Base-by-base conservation (phyloP, 92 coral and sea anemone genomes). In the Parazoanthus atlanticus region DNA sequence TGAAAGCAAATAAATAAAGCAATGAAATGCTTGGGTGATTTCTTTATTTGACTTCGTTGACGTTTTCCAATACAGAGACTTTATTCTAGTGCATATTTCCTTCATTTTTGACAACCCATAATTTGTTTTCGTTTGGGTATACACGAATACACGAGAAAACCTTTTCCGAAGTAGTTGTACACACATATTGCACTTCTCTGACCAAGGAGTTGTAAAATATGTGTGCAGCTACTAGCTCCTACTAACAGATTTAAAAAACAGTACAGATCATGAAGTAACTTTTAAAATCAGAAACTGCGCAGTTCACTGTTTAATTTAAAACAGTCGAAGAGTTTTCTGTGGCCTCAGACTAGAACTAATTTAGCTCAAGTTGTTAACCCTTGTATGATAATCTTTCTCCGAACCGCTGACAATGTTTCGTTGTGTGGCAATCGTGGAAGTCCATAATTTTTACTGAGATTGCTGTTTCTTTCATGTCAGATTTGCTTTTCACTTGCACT, bases 401-500 rank as follows among this genome's bases (percentile, higher is more conserved):
- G 10, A 52, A 52, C 58, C 21, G 3, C 21, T 52, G 19, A 15
- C 58, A 15, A 52, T 32, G 25, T 15, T 19, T 21, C 58, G 6
- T 11, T 30, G 36, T 6, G 8, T 43, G 56, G 1, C 21, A 6
- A 2, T 43, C n/a, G 1, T 34, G 31, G 21, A 33, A 29, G 66
- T 79, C 31, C 5, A 12, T 41, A 29, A 26, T 1, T 9, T 13
- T 43, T 16, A 25, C 83, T 32, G n/a, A 17, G 15, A 5, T 16
- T 1, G 54, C 66, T 33, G 29, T 5, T 19, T n/a, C 33, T 17
- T 65, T 86, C 52, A 29, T 74, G 26, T 9, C 56, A 97, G 99
- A 91, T 97, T 97, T 88, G 96, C 99, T 16, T 97, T 95, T 89
- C 99, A 97, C 82, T 90, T 97, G 52, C 98, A 96, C 75, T 86